Evolutionary conservation across 2,113 vertebrate species (phyloP).

Genomic region (Chionis minor): DNA sequence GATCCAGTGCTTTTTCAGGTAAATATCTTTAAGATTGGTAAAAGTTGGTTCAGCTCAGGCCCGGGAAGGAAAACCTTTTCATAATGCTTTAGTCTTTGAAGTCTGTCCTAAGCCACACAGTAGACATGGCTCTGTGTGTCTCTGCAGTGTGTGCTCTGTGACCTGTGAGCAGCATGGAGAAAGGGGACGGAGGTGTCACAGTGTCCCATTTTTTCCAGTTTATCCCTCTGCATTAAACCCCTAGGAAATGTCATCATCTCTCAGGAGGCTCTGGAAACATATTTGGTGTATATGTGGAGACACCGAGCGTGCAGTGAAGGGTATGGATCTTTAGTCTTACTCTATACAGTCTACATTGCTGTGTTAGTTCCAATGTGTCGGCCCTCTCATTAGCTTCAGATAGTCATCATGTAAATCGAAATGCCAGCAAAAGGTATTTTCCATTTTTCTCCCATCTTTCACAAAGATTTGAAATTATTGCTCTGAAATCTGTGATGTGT

Average conservation of each 20-base stretch:
- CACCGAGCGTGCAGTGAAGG: background rate
- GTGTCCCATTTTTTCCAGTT: background rate
- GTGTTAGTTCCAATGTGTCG: background rate
- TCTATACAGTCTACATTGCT: rapidly evolving
- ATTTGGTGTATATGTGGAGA: background rate
- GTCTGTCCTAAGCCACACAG: background rate
- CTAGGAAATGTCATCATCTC: background rate
- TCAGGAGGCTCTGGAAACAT: background rate
- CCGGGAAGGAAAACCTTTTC: background rate
- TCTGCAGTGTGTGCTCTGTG: background rate
- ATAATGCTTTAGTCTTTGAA: background rate
- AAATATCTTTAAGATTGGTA: background rate
- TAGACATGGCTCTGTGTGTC: background rate
- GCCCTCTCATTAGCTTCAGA: background rate
- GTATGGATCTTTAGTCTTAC: background rate
- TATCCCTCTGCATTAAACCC: background rate
- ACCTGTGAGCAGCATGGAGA: background rate
- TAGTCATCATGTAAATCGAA: background rate
- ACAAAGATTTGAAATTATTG: background rate
- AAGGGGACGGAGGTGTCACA: background rate
- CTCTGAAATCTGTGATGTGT: background rate
- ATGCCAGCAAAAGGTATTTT: background rate
- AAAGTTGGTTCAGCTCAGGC: background rate
- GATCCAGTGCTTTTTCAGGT: background rate
- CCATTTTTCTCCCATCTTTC: background rate